These are phyloP conservation scores for Drosophila bifasciata DNA, from an alignment of 1,140 invertebrate species.

Conservation along the genomic window DNA sequence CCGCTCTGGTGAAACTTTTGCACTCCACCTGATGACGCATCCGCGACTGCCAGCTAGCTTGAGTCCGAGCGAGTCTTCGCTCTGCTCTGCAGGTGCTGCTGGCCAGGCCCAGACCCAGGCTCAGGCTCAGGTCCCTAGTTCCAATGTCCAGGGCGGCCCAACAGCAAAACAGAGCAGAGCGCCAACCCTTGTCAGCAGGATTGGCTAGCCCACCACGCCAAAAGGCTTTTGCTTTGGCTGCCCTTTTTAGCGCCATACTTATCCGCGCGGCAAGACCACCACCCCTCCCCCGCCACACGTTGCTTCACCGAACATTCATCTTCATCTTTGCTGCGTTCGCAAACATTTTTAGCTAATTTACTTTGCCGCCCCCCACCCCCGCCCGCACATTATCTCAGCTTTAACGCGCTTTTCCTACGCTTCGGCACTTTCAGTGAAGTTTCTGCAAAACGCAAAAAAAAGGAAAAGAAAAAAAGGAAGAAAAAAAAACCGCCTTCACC, in stretches of 20 bases:
- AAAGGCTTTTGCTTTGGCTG: constrained; percentile 10
- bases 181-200: constrained; percentile 14
- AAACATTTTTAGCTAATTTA: constrained; percentile 68
- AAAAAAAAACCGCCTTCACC: constrained; percentile 21
- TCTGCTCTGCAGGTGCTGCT: no score
- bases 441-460: constrained; percentile 20
- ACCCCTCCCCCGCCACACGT: neutral
- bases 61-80: neutral
- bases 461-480: no score
- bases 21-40: constrained; percentile 60
- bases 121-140: neutral
- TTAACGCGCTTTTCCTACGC: constrained; percentile 29
- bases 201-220: no score
- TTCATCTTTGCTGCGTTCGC: constrained; percentile 42
- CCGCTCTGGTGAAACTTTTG: constrained; percentile 29
- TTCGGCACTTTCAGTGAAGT: constrained; percentile 53
- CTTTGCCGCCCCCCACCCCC: constrained; percentile 8
- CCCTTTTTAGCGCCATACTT: constrained; percentile 35
- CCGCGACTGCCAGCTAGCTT: neutral
- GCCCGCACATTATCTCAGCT: constrained; percentile 15
- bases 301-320: constrained; percentile 48
- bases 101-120: neutral
- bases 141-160: no score
- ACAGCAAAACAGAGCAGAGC: neutral
- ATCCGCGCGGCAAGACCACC: constrained; percentile 10